Percentiles rank a stretch among this genome's conserved stretches.
Conservation (phyloP, 2,888 invertebrate genomes). For the Dysmachus trigonus region DNA sequence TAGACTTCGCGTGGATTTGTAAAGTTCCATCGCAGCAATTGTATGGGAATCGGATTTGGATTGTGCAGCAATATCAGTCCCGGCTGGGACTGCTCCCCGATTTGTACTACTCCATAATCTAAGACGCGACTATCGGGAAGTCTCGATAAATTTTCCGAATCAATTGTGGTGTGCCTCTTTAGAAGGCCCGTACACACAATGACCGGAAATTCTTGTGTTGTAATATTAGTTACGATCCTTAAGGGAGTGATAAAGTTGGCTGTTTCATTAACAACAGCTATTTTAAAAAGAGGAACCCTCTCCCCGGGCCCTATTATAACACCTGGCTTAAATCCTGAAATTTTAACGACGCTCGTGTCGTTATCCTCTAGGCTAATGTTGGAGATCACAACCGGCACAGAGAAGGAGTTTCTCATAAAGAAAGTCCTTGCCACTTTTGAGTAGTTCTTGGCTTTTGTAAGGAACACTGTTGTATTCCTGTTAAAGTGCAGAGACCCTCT, state of each 20-base stretch:
- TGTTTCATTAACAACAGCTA: constrained; percentile 56
- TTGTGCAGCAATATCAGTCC: constrained; percentile 60
- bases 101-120: constrained; percentile 61
- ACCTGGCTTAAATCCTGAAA: constrained; percentile 58
- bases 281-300: constrained; percentile 55
- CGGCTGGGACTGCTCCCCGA: constrained; percentile 58
- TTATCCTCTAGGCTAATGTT: constrained; percentile 74
- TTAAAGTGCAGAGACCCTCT: constrained; percentile 58
- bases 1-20: constrained; percentile 58
- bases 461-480: constrained; percentile 58
- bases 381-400: constrained; percentile 76
- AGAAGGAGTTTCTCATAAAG: constrained; percentile 76
- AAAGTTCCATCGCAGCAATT: constrained; percentile 60
- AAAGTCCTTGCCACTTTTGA: constrained; percentile 67
- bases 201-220: constrained; percentile 65
- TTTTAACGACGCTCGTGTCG: constrained; percentile 70
- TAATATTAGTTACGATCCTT: constrained; percentile 66
- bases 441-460: constrained; percentile 55
- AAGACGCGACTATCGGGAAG: constrained; percentile 56
- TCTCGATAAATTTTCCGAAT: constrained; percentile 52
- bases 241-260: constrained; percentile 56
- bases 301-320: constrained; percentile 47
- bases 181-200: constrained; percentile 65
- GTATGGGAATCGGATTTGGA: constrained; percentile 60
- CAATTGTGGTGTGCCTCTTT: constrained; percentile 57